Evolutionary conservation across 2,113 vertebrate genomes (phyloP), one percentile per base, ranked within the genome.

Genomic region (Arvicanthis niloticus): DNA sequence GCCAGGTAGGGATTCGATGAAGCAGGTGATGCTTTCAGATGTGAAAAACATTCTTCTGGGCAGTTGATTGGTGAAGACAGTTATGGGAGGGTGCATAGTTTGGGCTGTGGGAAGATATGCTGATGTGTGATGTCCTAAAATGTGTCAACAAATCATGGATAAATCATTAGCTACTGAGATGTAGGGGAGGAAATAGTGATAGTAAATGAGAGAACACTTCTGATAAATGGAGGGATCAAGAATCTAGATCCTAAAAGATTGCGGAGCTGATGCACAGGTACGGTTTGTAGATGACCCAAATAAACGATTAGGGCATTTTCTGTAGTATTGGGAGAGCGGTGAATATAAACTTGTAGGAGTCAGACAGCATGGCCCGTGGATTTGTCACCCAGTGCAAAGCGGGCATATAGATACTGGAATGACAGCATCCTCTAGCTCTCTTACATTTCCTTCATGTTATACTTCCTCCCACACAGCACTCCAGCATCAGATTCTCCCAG

Each of bases 401-500:
- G 26, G 24, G 3, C 26, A 62, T 10, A 62, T 2, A 26, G 60
- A 26, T 62, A 62, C 2, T 26, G 26, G 62, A 26, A 65, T 29
- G 62, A 65, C 29, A 65, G 62, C 22, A 65, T 11, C 62, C 62
- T 65, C 62, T 29, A 29, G 2, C 3, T 11, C 65, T 31, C 29
- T 58, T 24, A 16, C 19, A 5, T 45, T 51, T 88, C 9, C 37
- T 70, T 40, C 19, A 37, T 21, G 15, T 24, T 11, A 45, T 0
- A 21, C 4, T 22, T 76, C 37, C 1, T 70, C 48, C 13, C 3
- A 5, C 5, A 60, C 34, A 5, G 13, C 37, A 26, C 3, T 5
- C 24, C 6, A 12, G 7, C 16, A 1, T 1, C 5, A 37, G 22
- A 24, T 8, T 3, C 31, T n/a, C 21, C 7, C 15, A 40, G 13